A percentile compares a stretch with the other conserved stretches of the same genome.
phyloP scores from a whole-genome alignment of 2,797 vertebrate species.

The Acanthis flammea region DNA sequence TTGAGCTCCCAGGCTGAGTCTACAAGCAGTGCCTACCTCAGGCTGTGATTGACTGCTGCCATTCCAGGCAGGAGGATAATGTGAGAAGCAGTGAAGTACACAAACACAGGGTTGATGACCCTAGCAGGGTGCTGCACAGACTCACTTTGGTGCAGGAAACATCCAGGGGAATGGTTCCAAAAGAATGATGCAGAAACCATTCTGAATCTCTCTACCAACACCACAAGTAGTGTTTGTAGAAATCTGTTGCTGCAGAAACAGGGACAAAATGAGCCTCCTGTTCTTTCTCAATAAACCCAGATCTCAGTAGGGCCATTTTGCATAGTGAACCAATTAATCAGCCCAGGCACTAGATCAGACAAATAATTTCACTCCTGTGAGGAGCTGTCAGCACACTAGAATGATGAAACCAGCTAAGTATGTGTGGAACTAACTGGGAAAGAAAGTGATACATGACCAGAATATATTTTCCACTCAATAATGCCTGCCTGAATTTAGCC shows the following conservation, averaged over 20 bases:
- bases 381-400: slow-evolving; percentile 20
- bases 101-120: not conserved
- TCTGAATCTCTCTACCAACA: not conserved
- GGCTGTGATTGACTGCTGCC: not conserved
- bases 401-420: slow-evolving; percentile 33
- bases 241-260: not conserved
- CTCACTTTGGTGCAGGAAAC: not conserved
- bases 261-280: not conserved
- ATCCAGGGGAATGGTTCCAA: slow-evolving; percentile 5
- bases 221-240: not conserved
- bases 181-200: not conserved
- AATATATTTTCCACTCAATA: not conserved
- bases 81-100: not conserved
- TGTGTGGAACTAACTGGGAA: slow-evolving; percentile 1
- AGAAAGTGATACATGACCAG: slow-evolving; percentile 31
- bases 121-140: not conserved
- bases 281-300: slow-evolving; percentile 15
- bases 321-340: slow-evolving; percentile 45
- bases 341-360: slow-evolving; percentile 24
- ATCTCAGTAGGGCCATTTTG: slow-evolving; percentile 21
- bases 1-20: not conserved
- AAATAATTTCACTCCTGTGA: not conserved
- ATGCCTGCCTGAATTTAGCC: not conserved
- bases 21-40: not conserved
- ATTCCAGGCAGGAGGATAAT: not conserved